Percentiles rank a stretch among this genome's conserved stretches.
Conservation (phyloP, 2,888 invertebrate species). For the Stenotaenia linearis region DNA sequence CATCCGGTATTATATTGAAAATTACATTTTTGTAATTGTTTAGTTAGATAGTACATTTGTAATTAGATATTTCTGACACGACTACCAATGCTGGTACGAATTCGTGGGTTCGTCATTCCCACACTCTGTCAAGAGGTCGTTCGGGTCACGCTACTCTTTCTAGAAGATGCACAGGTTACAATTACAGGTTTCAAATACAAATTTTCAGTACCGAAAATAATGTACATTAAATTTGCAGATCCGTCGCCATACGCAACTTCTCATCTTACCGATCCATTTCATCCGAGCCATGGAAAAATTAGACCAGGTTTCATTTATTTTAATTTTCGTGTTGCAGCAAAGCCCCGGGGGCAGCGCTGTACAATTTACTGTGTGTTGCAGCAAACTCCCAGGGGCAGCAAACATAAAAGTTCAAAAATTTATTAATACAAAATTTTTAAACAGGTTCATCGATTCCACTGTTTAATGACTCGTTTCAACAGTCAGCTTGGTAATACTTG, state of each 20-base stretch:
- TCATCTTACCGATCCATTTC: not conserved
- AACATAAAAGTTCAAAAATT: too few relatives aligned
- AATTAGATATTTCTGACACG: not conserved
- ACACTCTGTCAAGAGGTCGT: not conserved
- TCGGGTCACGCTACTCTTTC: not conserved
- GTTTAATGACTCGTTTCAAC: not conserved
- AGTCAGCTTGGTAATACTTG: not conserved
- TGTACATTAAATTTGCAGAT: not conserved
- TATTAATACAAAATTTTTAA: not conserved
- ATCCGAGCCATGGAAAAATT: not conserved
- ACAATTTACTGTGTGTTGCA: too few relatives aligned
- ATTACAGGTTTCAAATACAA: not conserved
- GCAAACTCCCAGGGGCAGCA: too few relatives aligned
- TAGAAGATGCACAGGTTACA: not conserved
- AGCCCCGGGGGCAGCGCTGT: not conserved
- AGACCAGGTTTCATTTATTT: not conserved
- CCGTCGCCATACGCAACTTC: constrained; percentile 18
- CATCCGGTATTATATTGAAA: not conserved
- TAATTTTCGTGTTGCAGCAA: not conserved
- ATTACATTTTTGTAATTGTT: not conserved
- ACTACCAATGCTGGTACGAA: not conserved
- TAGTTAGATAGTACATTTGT: not conserved
- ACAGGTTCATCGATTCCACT: not conserved
- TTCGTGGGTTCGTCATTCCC: not conserved
- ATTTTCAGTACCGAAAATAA: not conserved